These are phyloP conservation scores for Alfaro cultratus DNA, from an alignment of 2,797 vertebrate genomes.

Conservation along the genomic window DNA sequence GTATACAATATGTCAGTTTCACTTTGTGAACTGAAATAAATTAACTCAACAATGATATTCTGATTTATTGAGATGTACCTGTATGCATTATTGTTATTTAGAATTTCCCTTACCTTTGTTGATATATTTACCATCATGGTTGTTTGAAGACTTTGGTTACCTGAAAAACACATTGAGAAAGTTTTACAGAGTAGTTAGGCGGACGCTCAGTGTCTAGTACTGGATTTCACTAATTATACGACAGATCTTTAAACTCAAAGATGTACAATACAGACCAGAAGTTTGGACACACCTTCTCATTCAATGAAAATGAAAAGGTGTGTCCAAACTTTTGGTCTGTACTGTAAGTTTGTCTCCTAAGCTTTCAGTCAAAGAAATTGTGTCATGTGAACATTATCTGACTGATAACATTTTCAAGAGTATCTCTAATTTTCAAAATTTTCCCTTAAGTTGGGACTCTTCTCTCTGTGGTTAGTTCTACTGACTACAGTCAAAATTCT, in stretches of 20 bases:
- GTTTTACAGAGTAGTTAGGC: not conserved
- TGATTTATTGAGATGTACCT: not conserved
- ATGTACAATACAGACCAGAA: too few species aligned
- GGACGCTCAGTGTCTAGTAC: not conserved
- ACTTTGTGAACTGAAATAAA: not conserved
- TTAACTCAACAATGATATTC: not conserved
- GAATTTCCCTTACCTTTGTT: conserved; percentile 53
- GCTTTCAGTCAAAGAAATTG: not conserved
- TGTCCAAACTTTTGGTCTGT: too few species aligned
- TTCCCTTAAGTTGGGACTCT: not conserved
- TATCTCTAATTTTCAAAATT: not conserved
- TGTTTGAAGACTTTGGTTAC: conserved; percentile 27
- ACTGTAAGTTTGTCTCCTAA: not conserved
- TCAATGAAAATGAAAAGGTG: too few species aligned
- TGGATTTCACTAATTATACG: not conserved
- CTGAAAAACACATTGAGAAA: conserved; percentile 40
- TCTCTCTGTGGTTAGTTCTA: not conserved
- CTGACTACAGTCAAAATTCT: not conserved
- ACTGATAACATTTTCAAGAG: not conserved
- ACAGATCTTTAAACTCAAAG: not conserved
- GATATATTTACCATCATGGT: conserved; percentile 40
- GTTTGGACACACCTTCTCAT: too few species aligned
- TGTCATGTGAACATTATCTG: not conserved
- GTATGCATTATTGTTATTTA: not conserved
- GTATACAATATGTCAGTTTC: not conserved